Conservation (phyloP, 2,888 invertebrate genomes). For the Epicampocera succincta region DNA sequence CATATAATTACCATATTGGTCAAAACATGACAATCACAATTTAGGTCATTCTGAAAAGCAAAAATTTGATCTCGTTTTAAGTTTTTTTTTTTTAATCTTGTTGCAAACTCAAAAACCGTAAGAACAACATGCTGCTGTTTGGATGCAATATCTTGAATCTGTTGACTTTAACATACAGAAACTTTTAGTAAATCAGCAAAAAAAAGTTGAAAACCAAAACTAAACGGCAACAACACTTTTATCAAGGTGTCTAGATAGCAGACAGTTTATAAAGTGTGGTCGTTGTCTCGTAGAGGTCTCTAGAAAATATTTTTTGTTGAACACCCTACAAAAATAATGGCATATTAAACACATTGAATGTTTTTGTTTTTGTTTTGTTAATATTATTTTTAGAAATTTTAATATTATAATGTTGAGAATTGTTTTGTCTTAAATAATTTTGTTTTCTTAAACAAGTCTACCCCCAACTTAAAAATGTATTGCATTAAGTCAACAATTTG, state of each 20-base stretch:
- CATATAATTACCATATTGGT: constrained; percentile 64
- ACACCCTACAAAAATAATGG: constrained; percentile 12
- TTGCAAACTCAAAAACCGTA: constrained; percentile 25
- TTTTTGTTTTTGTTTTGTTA: too few relatives aligned
- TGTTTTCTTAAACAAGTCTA: too few relatives aligned
- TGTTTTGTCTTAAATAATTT: too few relatives aligned
- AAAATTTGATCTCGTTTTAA: constrained; percentile 35
- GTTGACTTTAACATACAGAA: constrained; percentile 5
- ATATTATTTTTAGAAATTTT: too few relatives aligned
- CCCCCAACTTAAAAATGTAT: too few relatives aligned
- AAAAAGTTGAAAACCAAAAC: constrained; percentile 6
- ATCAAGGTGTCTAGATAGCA: constrained; percentile 32
- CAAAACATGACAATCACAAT: constrained; percentile 63
- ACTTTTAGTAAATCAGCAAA: constrained; percentile 28
- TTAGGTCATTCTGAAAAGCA: constrained; percentile 60
- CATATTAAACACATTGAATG: too few relatives aligned
- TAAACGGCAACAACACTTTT: constrained; percentile 29
- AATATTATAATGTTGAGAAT: too few relatives aligned
- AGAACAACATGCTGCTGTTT: constrained; percentile 35
- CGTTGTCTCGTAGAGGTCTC: constrained; percentile 27
- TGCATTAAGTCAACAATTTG: too few relatives aligned
- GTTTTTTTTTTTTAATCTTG: neutral
- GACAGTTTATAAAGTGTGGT: constrained; percentile 40
- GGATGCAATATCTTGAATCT: constrained; percentile 38
- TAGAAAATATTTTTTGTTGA: neutral